Percentiles rank a stretch among this genome's conserved stretches.
phyloP scores from a whole-genome alignment of 92 coral and sea anemone genomes.

The Epizoanthus illoricatus region DNA sequence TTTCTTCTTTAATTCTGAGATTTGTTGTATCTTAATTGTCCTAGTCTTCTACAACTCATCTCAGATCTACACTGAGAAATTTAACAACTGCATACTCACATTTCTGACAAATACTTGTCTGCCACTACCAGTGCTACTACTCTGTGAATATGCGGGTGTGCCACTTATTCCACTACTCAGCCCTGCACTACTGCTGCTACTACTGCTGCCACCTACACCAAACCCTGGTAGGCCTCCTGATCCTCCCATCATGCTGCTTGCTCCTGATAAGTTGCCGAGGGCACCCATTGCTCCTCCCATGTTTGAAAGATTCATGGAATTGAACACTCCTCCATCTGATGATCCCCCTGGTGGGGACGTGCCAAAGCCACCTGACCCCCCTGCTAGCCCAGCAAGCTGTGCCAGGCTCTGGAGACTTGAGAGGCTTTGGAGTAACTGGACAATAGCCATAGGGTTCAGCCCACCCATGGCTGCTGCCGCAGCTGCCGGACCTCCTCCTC shows the following conservation, averaged over 20 bases:
- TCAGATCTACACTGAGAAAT: neutral
- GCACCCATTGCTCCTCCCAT: constrained; percentile 28
- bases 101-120: constrained; percentile 96
- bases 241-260: constrained; percentile 50
- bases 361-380: constrained; percentile 25
- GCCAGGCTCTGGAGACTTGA: constrained; percentile 46
- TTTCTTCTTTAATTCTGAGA: too few species aligned
- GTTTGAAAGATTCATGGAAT: constrained; percentile 16
- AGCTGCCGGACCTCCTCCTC: neutral
- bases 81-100: constrained; percentile 61
- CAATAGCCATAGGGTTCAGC: constrained; percentile 77
- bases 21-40: too few species aligned
- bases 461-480: constrained; percentile 46
- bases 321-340: constrained; percentile 18
- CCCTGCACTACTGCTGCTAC: constrained; percentile 15
- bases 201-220: constrained; percentile 12
- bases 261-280: constrained; percentile 12
- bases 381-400: constrained; percentile 46
- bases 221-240: constrained; percentile 41
- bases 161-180: constrained; percentile 8
- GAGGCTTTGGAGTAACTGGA: constrained; percentile 85
- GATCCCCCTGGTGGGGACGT: constrained; percentile 19
- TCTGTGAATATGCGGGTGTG: constrained; percentile 22
- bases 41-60: too few species aligned
- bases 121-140: constrained; percentile 57